A percentile compares a stretch with the other conserved stretches of the same genome.
Evolutionary conservation across 2,113 vertebrate species (phyloP).

Genomic region (Indicator indicator): DNA sequence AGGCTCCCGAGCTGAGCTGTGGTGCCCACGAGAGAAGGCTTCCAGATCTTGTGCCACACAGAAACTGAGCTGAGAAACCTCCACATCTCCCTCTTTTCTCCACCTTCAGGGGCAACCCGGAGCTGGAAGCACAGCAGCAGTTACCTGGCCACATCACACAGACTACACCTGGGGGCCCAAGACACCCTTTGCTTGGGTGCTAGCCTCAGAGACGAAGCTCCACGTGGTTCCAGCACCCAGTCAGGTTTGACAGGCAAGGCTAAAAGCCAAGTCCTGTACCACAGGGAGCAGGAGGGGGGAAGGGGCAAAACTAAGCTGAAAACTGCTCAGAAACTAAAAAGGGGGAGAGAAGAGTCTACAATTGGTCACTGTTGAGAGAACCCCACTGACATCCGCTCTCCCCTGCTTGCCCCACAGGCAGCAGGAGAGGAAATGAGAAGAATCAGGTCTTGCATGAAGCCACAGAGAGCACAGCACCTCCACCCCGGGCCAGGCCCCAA

Average conservation of each 20-base stretch:
- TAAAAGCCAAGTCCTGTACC: not conserved
- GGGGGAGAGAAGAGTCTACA: not conserved
- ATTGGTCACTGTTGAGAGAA: not conserved
- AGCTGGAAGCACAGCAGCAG: not conserved
- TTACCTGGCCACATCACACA: not conserved
- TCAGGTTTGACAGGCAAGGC: not conserved
- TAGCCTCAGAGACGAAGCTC: not conserved
- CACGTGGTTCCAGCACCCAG: rapidly evolving
- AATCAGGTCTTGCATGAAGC: not conserved
- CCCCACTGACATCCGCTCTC: not conserved
- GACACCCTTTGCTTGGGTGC: not conserved
- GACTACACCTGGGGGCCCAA: too few species aligned
- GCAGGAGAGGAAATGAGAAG: not conserved
- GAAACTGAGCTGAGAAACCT: not conserved
- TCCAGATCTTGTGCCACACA: not conserved
- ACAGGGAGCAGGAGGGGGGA: too few species aligned
- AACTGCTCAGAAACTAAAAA: not conserved
- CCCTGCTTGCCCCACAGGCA: not conserved
- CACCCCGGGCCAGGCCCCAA: not conserved
- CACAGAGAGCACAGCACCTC: not conserved
- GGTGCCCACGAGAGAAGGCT: not conserved
- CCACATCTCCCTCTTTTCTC: not conserved
- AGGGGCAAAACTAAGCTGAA: not conserved
- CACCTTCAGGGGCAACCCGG: rapidly evolving
- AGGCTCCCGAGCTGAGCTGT: rapidly evolving